Evolutionary conservation across 2,888 invertebrate species (phyloP).

Genomic region (Trichopoda pennipes): DNA sequence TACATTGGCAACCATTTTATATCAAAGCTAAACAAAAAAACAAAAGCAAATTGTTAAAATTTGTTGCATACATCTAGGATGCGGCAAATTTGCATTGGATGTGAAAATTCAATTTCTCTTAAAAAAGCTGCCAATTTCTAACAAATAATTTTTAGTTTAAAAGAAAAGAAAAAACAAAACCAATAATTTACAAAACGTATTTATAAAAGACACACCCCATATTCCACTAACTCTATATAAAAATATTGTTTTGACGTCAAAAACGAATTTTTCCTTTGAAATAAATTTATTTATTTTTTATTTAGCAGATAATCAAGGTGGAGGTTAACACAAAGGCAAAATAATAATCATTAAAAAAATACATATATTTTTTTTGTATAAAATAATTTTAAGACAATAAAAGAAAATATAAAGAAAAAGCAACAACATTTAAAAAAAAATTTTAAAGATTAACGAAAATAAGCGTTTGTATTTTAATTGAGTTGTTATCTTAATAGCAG

Average conservation of each 20-base stretch:
- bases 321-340: conserved; percentile 30
- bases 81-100: not conserved
- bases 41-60: too few species aligned
- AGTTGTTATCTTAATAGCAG: not conserved
- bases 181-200: too few species aligned
- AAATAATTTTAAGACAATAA: too few species aligned
- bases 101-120: not conserved
- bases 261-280: not conserved
- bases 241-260: conserved; percentile 51
- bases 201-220: conserved; percentile 47
- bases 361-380: too few species aligned
- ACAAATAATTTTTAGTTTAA: too few species aligned
- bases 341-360: too few species aligned
- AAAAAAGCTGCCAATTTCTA: not conserved
- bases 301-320: conserved; percentile 41
- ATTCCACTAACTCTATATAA: not conserved
- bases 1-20: not conserved
- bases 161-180: not conserved
- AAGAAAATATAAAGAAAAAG: not conserved
- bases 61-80: conserved; percentile 50
- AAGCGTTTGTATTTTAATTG: too few species aligned
- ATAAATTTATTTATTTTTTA: conserved; percentile 7
- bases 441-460: too few species aligned
- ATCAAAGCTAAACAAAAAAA: conserved; percentile 18
- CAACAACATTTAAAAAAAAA: too few species aligned